These are phyloP conservation scores for Bambusicola thoracicus DNA, from an alignment of 2,113 vertebrate species.

Conservation along the genomic window DNA sequence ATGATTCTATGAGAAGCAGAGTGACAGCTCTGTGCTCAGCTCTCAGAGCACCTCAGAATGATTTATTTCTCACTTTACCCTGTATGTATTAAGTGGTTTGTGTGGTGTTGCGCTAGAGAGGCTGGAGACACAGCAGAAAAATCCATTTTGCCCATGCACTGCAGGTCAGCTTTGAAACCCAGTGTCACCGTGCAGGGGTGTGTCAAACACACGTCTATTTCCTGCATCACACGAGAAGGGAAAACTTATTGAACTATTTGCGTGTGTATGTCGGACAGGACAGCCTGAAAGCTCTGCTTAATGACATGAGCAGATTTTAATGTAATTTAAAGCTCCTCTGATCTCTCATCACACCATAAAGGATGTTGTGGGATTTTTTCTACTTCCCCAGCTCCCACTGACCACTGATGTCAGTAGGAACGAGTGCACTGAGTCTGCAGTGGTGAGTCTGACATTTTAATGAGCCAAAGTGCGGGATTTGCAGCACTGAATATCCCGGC, in stretches of 20 bases:
- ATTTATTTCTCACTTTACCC: constrained; percentile 25
- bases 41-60: neutral
- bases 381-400: neutral
- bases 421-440: neutral
- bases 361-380: neutral
- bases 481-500: neutral
- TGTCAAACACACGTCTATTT: neutral
- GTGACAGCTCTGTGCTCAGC: neutral
- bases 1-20: neutral
- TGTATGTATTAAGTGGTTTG: constrained; percentile 12
- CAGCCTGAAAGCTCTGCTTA: constrained; percentile 13
- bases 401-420: constrained; percentile 4
- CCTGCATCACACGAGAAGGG: neutral
- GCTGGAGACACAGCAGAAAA: constrained; percentile 9
- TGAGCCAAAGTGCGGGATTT: neutral
- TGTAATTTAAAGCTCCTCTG: neutral
- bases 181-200: neutral
- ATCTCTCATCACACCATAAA: constrained; percentile 5
- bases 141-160: neutral
- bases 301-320: neutral
- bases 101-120: neutral
- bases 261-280: neutral
- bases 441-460: constrained; percentile 40
- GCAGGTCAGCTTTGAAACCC: neutral
- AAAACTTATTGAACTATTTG: constrained; percentile 18